Base-by-base conservation (phyloP, 2,888 invertebrate genomes). In the Lycocerus yunnanus region DNA sequence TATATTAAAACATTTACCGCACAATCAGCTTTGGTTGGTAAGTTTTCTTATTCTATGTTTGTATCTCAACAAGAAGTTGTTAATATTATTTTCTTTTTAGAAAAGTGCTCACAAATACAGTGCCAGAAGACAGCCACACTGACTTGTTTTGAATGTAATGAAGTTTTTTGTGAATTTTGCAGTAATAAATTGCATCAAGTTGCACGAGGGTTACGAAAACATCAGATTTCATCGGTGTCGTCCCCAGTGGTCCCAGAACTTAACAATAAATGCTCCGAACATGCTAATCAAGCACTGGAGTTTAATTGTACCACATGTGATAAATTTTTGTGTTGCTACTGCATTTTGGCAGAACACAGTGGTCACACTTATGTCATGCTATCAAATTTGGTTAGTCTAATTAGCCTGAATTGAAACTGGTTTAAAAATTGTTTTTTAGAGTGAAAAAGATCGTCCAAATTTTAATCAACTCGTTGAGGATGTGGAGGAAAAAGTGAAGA, bases 231-330 rank as follows among this genome's bases (percentile, higher is more conserved):
- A 20, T 75, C 77, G 61, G 72, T 70, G 71, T 69, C 60, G n/a
- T 15, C 10, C 13, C 63, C 72, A 14, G 15, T 67, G 3, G 68
- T 58, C 1, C 72, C 78, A 10, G 79, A 80, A 69, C 67, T 83
- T 3, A 73, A 27, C 13, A 80, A 76, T 60, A 78, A 27, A 21
- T 88, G 88, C 69, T 66, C 77, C 0, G 78, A 79, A 27, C 88
- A 88, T 80, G 61, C 76, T 4, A 76, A 79, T 1, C 79, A 83
- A 71, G 70, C 80, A 1, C 20, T 85, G 16, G 87, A 87, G 15
- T 87, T 88, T 79, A 84, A 83, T 73, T 90, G 90, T 76, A 81
- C 79, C 3, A 80, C 83, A 11, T 89, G 90, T 78, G 74, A 84
- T n/a, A 66, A 76, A 18, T 77, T 82, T 2, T 79, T 82, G 1